Evolutionary conservation across 2,888 invertebrate species (phyloP), one percentile per base, ranked within the genome.

Genomic region (Abscondita cerata): DNA sequence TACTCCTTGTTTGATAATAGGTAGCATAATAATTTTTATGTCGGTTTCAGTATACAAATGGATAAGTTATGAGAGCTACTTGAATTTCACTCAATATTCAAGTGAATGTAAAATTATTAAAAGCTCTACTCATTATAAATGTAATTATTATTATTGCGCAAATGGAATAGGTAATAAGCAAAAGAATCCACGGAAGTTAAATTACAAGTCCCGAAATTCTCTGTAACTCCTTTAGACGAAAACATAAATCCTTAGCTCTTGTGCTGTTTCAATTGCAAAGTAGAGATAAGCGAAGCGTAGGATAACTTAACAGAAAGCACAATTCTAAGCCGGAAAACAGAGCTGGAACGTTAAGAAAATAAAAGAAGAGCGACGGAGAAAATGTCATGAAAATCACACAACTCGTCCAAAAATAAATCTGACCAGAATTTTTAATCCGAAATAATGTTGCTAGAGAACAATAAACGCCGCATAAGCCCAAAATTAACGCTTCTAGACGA

Each of bases 361-460:
- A 69, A 69, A 68, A 59, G 60, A 57, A 65, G 67, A 59, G 69
- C 64, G 69, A 57, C 64, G 52, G 61, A 62, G 65, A 72, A 72
- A 71, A 70, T 70, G 71, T 67, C 75, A 73, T 75, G 75, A 70
- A 75, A 76, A 76, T 67, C 67, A 65, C 66, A 67, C 72, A 72
- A 72, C 66, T 71, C 66, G 66, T 70, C 68, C 53, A 59, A 70
- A 25, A 72, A 75, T 74, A 72, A 75, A 75, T 75, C 74, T 71
- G 72, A 65, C 66, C 70, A 62, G 70, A 68, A 72, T 73, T 75
- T 75, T 75, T 74, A 74, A 75, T 75, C 73, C 73, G 48, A 53
- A 59, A 44, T 65, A 65, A 66, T 59, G 55, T 52, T 57, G 31
- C 61, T 55, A 62, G 58, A 47, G 68, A 66, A 70, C 70, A 69